These are phyloP conservation scores for Lepisosteus oculatus DNA, from an alignment of 2,113 vertebrate genomes.

Conservation along the genomic window DNA sequence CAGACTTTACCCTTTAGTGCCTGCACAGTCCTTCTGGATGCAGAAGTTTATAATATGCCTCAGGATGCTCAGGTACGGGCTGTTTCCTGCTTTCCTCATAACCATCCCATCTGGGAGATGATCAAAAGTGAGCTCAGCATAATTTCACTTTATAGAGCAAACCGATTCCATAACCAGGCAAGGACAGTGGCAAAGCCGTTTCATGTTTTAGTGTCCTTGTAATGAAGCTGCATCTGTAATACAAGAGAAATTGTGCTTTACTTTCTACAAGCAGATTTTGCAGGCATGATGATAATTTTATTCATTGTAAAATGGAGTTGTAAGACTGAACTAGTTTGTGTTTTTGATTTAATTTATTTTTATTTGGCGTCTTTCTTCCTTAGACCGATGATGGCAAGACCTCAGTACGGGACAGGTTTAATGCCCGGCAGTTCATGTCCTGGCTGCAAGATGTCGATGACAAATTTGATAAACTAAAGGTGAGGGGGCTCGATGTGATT, in stretches of 20 bases:
- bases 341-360: background rate
- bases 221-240: too few species aligned
- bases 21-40: constrained; percentile 92
- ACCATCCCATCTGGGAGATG: too few species aligned
- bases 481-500: constrained; percentile 37
- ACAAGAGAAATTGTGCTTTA: too few species aligned
- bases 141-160: too few species aligned
- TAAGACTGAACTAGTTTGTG: background rate
- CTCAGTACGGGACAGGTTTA: constrained; percentile 93
- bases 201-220: too few species aligned
- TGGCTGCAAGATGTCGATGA: constrained; percentile 98
- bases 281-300: too few species aligned
- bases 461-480: constrained; percentile 98
- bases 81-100: too few species aligned
- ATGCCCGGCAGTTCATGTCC: constrained; percentile 97
- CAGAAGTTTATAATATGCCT: constrained; percentile 95
- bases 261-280: too few species aligned
- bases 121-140: too few species aligned
- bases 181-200: too few species aligned
- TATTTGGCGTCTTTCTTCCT: constrained; percentile 22
- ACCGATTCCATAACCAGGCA: too few species aligned
- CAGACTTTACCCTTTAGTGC: constrained; percentile 96
- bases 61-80: constrained; percentile 85
- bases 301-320: too few species aligned
- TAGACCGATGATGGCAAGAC: constrained; percentile 93